phyloP scores from a whole-genome alignment of 2,888 invertebrate genomes.

The Cryptocephalus moraei region DNA sequence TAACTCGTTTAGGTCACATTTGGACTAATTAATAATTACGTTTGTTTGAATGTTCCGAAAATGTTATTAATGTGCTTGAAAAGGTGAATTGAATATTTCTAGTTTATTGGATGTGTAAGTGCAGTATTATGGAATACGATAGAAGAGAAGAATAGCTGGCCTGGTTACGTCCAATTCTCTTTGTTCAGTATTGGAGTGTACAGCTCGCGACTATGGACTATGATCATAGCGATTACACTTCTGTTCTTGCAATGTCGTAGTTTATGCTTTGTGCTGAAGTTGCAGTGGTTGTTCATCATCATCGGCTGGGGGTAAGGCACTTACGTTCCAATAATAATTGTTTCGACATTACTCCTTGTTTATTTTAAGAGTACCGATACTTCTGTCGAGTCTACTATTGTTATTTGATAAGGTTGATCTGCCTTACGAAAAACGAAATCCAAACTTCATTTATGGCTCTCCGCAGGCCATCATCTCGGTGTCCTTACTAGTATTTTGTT shows the following conservation, averaged over 20 bases:
- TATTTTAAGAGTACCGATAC: conserved; percentile 50
- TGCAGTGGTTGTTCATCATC: conserved; percentile 59
- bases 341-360: background rate
- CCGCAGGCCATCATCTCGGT: conserved; percentile 70
- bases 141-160: conserved; percentile 47
- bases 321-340: background rate
- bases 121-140: conserved; percentile 64
- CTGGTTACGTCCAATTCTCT: conserved; percentile 62
- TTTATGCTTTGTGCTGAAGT: conserved; percentile 66
- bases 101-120: conserved; percentile 60
- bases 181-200: conserved; percentile 69
- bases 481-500: conserved; percentile 65
- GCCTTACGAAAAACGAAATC: conserved; percentile 52
- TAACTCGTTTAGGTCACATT: too few relatives aligned
- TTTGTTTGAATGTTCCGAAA: too few relatives aligned
- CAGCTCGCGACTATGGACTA: conserved; percentile 77
- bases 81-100: too few relatives aligned
- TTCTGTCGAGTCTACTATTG: conserved; percentile 57
- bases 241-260: conserved; percentile 77
- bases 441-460: conserved; percentile 68
- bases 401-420: conserved; percentile 41
- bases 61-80: too few relatives aligned
- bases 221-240: conserved; percentile 68
- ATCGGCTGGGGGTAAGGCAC: conserved; percentile 46
- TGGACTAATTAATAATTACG: too few relatives aligned